Conservation (phyloP, 2,113 vertebrate species). For the Apodemus sylvaticus region DNA sequence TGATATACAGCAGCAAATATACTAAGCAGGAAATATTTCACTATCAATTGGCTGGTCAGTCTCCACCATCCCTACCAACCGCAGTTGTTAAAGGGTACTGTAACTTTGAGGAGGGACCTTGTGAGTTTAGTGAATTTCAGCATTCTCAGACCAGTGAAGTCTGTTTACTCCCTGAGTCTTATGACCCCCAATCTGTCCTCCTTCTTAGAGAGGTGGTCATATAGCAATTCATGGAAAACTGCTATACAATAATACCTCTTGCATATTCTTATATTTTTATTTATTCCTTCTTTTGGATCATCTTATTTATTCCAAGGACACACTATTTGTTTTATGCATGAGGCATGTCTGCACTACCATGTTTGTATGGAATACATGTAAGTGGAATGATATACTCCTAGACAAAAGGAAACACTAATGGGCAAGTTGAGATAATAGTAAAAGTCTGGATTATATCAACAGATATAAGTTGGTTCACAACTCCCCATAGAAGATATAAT, state of each 20-base stretch:
- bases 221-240: not conserved
- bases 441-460: not conserved
- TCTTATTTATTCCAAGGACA: not conserved
- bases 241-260: not conserved
- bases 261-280: not conserved
- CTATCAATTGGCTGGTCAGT: no score
- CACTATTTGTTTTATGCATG: not conserved
- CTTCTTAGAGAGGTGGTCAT: no score
- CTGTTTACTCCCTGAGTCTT: not conserved
- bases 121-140: not conserved
- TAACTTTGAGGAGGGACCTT: not conserved
- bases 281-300: not conserved
- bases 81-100: not conserved
- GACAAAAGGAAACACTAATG: not conserved
- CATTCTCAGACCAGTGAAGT: not conserved
- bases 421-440: not conserved
- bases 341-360: not conserved
- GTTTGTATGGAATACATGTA: not conserved
- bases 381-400: not conserved
- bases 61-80: accelerated
- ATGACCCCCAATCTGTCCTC: not conserved
- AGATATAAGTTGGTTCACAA: not conserved
- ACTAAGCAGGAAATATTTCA: not conserved
- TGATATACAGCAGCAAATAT: not conserved
- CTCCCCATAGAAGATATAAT: not conserved